A percentile compares a stretch with the other conserved stretches of the same genome.
Evolutionary conservation across 2,797 vertebrate genomes (phyloP).

Genomic region (Xiphorhynchus erythropygius): DNA sequence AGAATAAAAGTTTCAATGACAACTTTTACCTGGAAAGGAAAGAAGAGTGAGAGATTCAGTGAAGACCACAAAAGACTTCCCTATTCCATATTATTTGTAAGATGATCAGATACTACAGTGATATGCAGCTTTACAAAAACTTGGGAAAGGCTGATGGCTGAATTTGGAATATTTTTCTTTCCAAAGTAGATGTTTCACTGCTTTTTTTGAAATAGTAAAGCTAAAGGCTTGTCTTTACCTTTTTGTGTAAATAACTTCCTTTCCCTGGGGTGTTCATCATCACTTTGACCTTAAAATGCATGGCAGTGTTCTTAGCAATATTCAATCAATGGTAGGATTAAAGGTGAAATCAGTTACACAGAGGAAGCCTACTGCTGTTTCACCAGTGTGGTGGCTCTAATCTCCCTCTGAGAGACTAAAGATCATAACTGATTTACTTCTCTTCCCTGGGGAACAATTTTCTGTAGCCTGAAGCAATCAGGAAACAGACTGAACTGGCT

Average conservation of each 20-base stretch:
- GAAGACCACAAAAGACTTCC: not conserved
- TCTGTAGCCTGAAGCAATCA: conserved; percentile 79
- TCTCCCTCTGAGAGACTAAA: conserved; percentile 77
- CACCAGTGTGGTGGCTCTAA: conserved; percentile 74
- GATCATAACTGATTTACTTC: conserved; percentile 82
- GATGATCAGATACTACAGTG: not conserved
- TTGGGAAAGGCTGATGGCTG: conserved; percentile 10
- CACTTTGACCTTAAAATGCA: conserved; percentile 69
- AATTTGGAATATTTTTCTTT: not conserved
- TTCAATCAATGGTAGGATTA: conserved; percentile 75
- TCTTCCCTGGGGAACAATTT: conserved; percentile 81
- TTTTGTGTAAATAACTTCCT: conserved; percentile 62
- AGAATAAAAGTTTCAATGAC: not conserved
- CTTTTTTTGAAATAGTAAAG: conserved; percentile 29
- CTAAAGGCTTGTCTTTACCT: conserved; percentile 31
- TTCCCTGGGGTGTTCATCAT: conserved; percentile 69
- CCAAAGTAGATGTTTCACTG: conserved; percentile 37
- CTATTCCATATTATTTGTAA: not conserved
- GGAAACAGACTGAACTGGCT: conserved; percentile 77
- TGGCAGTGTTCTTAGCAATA: conserved; percentile 68
- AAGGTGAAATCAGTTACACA: conserved; percentile 78
- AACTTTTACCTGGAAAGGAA: not conserved
- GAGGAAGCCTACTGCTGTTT: conserved; percentile 74
- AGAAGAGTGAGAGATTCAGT: not conserved
- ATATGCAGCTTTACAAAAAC: conserved; percentile 33